Evolutionary conservation across 2,888 invertebrate genomes (phyloP), one percentile per base, ranked within the genome.

Genomic region (Amblyteles armatorius): DNA sequence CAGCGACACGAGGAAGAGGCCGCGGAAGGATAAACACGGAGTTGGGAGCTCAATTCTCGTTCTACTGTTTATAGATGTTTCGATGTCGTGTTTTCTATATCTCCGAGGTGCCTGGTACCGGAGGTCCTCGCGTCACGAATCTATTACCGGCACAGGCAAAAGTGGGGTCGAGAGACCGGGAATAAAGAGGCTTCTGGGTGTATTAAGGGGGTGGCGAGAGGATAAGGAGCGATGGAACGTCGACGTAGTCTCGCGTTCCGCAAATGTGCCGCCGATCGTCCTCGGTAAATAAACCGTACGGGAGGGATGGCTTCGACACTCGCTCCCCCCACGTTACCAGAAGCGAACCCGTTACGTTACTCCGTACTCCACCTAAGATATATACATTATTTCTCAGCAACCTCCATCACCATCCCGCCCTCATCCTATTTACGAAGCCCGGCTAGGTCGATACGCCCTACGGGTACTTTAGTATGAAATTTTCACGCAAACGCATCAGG

Each of bases 251-350:
- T 90, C 83, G 87, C 87, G 90, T 89, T 90, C 87, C 83, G 68
- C 85, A 88, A 91, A 91, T 90, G 89, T 87, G 88, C 85, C 88
- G 88, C 72, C 87, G 87, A 88, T 90, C 88, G 79, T 88, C 84
- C 83, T 86, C 88, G 81, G 85, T 88, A 88, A 90, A 91, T 89
- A 90, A 91, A 90, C 83, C 48, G 60, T 60, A 57, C 60, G 44
- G 57, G 13, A 60, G 50, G 29, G 36, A 63, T 29, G 73, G 52
- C 19, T 69, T 78, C 69, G 65, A 76, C 76, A 67, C 76, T 65
- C 52, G 65, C 48, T 44, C n/a, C 16, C 44, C 33, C 65, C 52
- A 52, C 52, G 76, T 26, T 67, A 52, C 65, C 76, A 4, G 19
- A 13, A 13, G n/a, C 74, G n/a, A 48, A n/a, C 63, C 74, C 50